Base-by-base conservation (phyloP, 2,797 vertebrate genomes). In the Syndactyla subalaris region DNA sequence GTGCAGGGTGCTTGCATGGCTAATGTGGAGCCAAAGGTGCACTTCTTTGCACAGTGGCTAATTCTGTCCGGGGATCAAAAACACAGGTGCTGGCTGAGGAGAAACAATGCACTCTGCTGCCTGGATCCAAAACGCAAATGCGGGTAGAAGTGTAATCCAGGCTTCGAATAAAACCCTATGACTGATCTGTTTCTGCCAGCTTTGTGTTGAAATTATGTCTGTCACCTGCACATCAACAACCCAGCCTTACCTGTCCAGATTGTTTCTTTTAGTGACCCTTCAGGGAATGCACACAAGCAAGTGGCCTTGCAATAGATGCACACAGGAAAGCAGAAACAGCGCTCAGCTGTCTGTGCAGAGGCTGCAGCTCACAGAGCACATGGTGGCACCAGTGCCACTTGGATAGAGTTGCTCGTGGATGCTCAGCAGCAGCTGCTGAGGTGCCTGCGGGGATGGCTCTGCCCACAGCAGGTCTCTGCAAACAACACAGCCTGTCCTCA, bases 161-260 rank as follows among this genome's bases (percentile, higher is more conserved):
- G 61, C 36, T 23, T 46, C 46, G 29, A 95, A 94, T 97, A 97
- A 96, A 96, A 46, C 29, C 32, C 29, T 79, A 0, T 29, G 49
- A 80, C 34, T 45, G 24, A 43, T 95, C 38, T 75, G 21, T 71
- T 43, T 75, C 51, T 89, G 79, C 32, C 0, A 2, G 2, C 43
- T 57, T 71, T n/a, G 24, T 45, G 29, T 49, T 63, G 65, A 66
- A 79, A 51, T 61, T 7, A 10, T 17, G 21, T 21, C 43, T 91
- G 29, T 21, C 30, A 21, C 45, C 45, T 38, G 79, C 51, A 20
- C 22, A 2, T 46, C 14, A 10, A 8, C 66, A 57, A 2, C 43
- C 41, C 34, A 22, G 4, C 38, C 8, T 4, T 17, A 3, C 38
- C 51, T 45, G 27, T 32, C 67, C 41, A 43, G 41, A 17, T 16